A percentile compares a stretch with the other conserved stretches of the same genome.
Conservation (phyloP, 1,140 invertebrate species). For the Antheraea mylitta region DNA sequence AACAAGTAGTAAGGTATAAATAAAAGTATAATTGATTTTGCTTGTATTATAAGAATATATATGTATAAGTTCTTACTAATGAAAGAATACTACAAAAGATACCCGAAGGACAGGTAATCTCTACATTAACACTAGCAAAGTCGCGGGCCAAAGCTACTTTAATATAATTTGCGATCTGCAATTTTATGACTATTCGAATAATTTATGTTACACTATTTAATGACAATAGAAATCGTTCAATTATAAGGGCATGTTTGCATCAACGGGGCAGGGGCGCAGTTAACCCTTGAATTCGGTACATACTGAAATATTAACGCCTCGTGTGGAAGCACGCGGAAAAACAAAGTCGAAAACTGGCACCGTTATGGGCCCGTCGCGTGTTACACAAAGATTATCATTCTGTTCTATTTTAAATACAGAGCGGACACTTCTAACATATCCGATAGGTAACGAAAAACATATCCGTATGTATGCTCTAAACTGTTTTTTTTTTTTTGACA, state of each 20-base stretch:
- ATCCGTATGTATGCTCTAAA: too few relatives aligned
- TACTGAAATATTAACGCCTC: conserved; percentile 73
- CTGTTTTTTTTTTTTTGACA: too few relatives aligned
- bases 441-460: too few relatives aligned
- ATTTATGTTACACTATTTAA: conserved; percentile 5
- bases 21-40: too few relatives aligned
- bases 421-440: conserved; percentile 11
- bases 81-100: too few relatives aligned
- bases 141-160: too few relatives aligned
- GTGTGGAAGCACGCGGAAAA: conserved; percentile 71
- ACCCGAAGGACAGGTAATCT: too few relatives aligned
- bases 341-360: conserved; percentile 73
- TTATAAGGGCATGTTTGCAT: conserved; percentile 44
- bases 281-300: conserved; percentile 73
- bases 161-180: background rate
- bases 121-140: too few relatives aligned
- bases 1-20: too few relatives aligned
- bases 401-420: conserved; percentile 14
- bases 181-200: background rate
- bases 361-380: conserved; percentile 71
- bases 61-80: too few relatives aligned
- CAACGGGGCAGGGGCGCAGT: conserved; percentile 38
- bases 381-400: conserved; percentile 53
- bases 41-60: too few relatives aligned
- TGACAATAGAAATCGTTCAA: conserved; percentile 38